Evolutionary conservation across 2,113 vertebrate genomes (phyloP), one percentile per base, ranked within the genome.

Genomic region (Eulacestoma nigropectus): DNA sequence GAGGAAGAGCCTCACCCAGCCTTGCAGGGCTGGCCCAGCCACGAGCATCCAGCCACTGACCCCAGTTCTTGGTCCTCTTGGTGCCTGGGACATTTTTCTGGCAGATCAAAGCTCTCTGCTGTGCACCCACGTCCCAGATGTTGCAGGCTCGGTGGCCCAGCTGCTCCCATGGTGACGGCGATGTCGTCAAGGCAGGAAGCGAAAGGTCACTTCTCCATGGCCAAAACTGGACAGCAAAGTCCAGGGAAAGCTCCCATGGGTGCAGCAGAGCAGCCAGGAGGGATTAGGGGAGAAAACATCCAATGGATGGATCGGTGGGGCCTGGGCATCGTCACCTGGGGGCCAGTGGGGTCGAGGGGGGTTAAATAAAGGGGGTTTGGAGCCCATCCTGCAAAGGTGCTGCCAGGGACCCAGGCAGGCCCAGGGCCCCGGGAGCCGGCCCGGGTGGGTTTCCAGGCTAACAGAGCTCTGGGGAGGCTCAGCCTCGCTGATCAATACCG

Each of bases 341-440:
- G 14, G 50, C 11, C 42, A 2, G 4, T 0, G 16, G 59, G 59
- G 26, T 18, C 5, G 0, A 0, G 7, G 42, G 21, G 32, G 3
- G 27, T 37, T 22, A 0, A 42, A 15, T 2, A 4, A 10, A 52
- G 33, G 55, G 70, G 37, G 5, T 18, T 12, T 32, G 22, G 2
- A 19, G 27, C 32, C 37, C 52, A 11, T 26, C 52, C 82, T 46
- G 41, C 22, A 1, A 7, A 39, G 50, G 41, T 9, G 21, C 62
- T 35, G 50, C 18, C 35, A 42, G 84, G 1, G 29, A 6, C 1
- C 7, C 41, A 11, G 59, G 72, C 47, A 11, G 91, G n/a, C 32
- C 0, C 67, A 3, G 59, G 72, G 44, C 23, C 47, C 33, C 65
- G 14, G 49, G 19, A 16, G 10, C 9, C 9, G 16, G 56, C 65